These are phyloP conservation scores for Trididemnum clinides DNA, from an alignment of 23 tunicate species.

Conservation along the genomic window DNA sequence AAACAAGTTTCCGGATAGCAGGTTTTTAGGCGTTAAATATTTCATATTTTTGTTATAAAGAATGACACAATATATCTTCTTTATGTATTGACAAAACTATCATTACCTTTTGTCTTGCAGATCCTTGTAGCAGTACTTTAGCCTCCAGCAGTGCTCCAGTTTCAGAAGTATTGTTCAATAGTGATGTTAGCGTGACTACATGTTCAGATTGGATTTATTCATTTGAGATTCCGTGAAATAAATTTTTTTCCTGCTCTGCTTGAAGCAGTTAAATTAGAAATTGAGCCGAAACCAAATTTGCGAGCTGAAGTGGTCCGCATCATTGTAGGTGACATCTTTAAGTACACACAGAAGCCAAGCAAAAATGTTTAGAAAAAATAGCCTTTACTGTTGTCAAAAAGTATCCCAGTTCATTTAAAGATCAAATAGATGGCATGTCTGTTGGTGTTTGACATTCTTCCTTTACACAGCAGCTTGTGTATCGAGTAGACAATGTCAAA, in stretches of 20 bases:
- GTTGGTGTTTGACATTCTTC: constrained; percentile 4
- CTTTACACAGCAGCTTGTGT: neutral
- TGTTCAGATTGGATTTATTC: neutral
- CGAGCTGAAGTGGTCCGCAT: constrained; percentile 3
- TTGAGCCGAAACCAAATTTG: neutral
- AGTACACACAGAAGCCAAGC: neutral
- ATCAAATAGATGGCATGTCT: constrained; percentile 8
- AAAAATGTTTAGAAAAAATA: neutral
- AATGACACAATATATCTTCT: too few species aligned
- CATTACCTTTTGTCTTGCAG: too few species aligned
- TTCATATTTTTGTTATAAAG: too few species aligned
- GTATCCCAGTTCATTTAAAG: constrained; percentile 19
- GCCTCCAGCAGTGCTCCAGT: too few species aligned
- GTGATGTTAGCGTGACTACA: neutral
- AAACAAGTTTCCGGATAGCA: too few species aligned
- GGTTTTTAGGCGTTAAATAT: too few species aligned
- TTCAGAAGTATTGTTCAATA: neutral
- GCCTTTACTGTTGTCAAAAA: constrained; percentile 1
- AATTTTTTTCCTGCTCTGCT: neutral
- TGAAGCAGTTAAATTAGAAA: neutral
- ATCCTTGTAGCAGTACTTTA: too few species aligned
- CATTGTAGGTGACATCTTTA: neutral
- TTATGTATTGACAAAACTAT: too few species aligned
- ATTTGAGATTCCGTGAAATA: neutral
- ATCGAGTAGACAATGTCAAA: neutral